A percentile compares a stretch with the other conserved stretches of the same genome.
Evolutionary conservation across 2,797 vertebrate genomes (phyloP).

Genomic region (Cryptoblepharus egeriae): DNA sequence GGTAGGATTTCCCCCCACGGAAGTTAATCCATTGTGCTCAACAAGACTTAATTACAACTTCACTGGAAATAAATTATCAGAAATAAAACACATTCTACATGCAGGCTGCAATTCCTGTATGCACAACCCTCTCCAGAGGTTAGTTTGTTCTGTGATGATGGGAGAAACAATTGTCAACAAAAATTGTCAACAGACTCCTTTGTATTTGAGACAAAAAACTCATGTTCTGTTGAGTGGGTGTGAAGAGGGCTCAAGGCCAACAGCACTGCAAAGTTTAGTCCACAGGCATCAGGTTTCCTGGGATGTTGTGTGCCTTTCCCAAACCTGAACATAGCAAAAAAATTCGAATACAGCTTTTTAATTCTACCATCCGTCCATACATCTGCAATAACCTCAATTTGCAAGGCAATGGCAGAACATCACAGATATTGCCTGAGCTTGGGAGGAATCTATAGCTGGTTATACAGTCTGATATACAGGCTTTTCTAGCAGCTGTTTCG

Average conservation of each 20-base stretch:
- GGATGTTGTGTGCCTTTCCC: too few species aligned
- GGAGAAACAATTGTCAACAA: neutral
- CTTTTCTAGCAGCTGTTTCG: neutral
- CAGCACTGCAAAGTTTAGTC: neutral
- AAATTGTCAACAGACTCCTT: conserved; percentile 5
- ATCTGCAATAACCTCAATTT: neutral
- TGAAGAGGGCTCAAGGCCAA: neutral
- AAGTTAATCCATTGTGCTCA: too few species aligned
- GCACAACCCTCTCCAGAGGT: neutral
- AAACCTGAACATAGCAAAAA: neutral
- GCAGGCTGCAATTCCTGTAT: neutral
- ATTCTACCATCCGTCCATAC: neutral
- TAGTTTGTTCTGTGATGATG: neutral
- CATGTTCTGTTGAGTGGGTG: neutral
- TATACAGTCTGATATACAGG: neutral
- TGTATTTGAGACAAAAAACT: neutral
- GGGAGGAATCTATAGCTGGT: neutral
- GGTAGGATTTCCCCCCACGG: too few species aligned
- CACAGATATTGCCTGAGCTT: neutral
- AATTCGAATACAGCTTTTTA: too few species aligned
- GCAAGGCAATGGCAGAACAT: neutral
- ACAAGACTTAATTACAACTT: too few species aligned
- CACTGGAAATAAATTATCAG: too few species aligned
- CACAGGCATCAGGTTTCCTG: neutral
- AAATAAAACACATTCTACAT: neutral